Evolutionary conservation across 2,113 vertebrate genomes (phyloP), one percentile per base, ranked within the genome.

Genomic region (Mus spicilegus): DNA sequence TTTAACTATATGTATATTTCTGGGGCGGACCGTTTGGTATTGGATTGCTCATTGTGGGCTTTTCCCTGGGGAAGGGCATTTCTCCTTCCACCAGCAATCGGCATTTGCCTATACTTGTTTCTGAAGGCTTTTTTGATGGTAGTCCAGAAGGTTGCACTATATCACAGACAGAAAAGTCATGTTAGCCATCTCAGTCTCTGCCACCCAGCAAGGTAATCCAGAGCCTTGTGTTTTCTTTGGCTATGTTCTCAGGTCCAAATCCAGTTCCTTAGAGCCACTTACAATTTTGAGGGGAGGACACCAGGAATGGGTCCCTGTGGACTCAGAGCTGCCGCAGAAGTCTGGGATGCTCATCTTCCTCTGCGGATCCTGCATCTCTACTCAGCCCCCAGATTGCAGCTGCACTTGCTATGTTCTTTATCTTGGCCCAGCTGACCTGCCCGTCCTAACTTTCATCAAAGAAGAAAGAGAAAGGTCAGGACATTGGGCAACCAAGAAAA

Each of bases 131-230:
- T 63, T 97, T 97, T 96, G 95, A 97, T 69, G 97, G 91, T 87
- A 94, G 91, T 75, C 76, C 97, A 90, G 97, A 97, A 98, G 94
- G 96, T 96, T 97, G 90, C 82, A 95, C 96, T 89, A 88, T 97
- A 97, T 86, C 51, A 0, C 14, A 98, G 94, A 82, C 87, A 93
- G 93, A 82, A 97, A 95, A 89, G 58, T 97, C 96, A 80, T 92
- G 58, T 96, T 97, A 95, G 51, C 70, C 86, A 19, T 20, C 84
- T 95, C 65, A 80, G 24, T 42, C 92, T 87, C 69, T 33, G 82
- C 94, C 98, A 85, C 94, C 69, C 51, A 92, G 77, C 87, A 63
- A 94, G 63, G 73, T 22, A 95, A 76, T 93, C 14, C n/a, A 93
- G 28, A 86, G 49, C 33, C 24, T 70, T 95, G 90, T 76, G 13